Conservation (phyloP, 2,797 vertebrate genomes). For the Sebastes ruberrimus region DNA sequence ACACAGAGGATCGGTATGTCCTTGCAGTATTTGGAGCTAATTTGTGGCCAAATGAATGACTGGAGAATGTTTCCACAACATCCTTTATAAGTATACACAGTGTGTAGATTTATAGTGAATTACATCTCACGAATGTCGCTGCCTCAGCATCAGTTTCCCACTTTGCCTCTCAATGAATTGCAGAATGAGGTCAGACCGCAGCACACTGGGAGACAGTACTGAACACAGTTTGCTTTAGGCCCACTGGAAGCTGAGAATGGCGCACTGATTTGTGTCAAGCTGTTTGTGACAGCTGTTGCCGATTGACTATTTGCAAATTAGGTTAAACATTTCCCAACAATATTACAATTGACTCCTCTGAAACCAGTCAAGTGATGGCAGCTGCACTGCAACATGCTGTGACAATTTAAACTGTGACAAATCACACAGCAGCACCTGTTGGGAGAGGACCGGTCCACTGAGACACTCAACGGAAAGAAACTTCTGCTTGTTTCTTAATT, state of each 20-base stretch:
- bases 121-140: conserved; percentile 55
- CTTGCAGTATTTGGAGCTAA: background rate
- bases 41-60: conserved; percentile 56
- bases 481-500: background rate
- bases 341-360: conserved; percentile 8
- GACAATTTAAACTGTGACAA: conserved; percentile 29
- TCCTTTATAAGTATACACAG: background rate
- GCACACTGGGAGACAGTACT: conserved; percentile 5
- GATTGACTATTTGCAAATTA: conserved; percentile 20
- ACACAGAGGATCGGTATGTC: background rate
- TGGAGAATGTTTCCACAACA: conserved; percentile 56
- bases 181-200: conserved; percentile 36
- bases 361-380: conserved; percentile 16
- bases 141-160: conserved; percentile 49
- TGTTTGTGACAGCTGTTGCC: background rate
- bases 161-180: conserved; percentile 20
- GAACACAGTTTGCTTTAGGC: conserved; percentile 7
- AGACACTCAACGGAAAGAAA: background rate
- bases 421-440: conserved; percentile 36
- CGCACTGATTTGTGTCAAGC: conserved; percentile 24
- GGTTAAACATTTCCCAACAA: conserved; percentile 20
- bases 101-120: conserved; percentile 12
- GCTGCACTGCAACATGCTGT: conserved; percentile 7
- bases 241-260: conserved; percentile 14
- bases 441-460: background rate